Conservation (phyloP, 2,113 vertebrate genomes). For the Triplophysa tibetana region DNA sequence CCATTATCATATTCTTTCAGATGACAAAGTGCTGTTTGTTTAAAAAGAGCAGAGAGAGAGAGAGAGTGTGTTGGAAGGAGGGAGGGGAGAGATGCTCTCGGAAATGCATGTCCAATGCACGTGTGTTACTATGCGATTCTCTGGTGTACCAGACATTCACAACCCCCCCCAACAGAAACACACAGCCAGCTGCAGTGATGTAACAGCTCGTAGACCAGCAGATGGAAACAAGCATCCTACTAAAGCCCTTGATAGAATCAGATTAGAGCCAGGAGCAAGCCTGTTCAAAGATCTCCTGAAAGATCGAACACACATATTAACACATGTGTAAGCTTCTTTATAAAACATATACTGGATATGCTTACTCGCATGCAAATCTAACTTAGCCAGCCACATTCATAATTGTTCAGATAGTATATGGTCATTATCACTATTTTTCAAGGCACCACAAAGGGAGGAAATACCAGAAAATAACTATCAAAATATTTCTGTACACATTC, state of each 20-base stretch:
- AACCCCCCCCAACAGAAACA: constrained; percentile 30
- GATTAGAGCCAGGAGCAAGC: constrained; percentile 63
- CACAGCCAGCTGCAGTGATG: constrained; percentile 61
- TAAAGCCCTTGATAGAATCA: constrained; percentile 71
- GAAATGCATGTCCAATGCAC: constrained; percentile 57
- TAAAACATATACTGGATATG: constrained; percentile 6
- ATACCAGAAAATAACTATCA: constrained; percentile 21
- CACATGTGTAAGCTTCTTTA: constrained; percentile 3
- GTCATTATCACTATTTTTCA: constrained; percentile 1
- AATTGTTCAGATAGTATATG: neutral
- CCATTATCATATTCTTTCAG: constrained; percentile 18
- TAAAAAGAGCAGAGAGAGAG: neutral
- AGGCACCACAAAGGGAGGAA: neutral
- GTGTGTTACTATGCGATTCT: constrained; percentile 60
- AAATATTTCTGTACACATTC: constrained; percentile 8
- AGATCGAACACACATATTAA: constrained; percentile 32
- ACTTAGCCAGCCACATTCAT: neutral
- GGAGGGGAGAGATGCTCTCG: neutral
- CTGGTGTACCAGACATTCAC: constrained; percentile 45
- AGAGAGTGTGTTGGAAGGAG: constrained; percentile 3
- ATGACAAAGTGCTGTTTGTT: neutral
- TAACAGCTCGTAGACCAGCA: constrained; percentile 64
- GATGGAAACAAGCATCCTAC: constrained; percentile 68
- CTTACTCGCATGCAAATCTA: constrained; percentile 13
- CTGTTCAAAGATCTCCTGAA: constrained; percentile 36